Evolutionary conservation across 2,888 invertebrate genomes (phyloP).

Genomic region (Acanthosepion pharaonis): DNA sequence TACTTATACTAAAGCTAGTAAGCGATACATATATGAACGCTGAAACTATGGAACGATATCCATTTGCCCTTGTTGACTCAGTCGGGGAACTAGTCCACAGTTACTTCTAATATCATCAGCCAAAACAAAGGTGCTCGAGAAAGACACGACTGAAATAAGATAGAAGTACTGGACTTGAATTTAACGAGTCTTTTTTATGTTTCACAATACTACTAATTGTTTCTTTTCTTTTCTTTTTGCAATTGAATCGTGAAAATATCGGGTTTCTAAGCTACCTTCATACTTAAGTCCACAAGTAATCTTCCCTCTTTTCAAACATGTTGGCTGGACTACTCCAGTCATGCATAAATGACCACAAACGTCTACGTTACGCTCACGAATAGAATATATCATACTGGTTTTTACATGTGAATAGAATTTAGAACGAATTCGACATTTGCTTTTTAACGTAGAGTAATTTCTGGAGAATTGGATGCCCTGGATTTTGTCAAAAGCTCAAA

Average conservation of each 20-base stretch:
- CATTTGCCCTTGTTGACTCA: neutral
- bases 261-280: neutral
- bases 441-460: neutral
- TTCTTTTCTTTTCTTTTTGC: neutral
- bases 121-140: neutral
- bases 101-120: neutral
- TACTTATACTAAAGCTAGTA: neutral
- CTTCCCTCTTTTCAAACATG: neutral
- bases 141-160: neutral
- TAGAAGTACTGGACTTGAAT: neutral
- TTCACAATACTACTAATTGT: neutral
- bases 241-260: neutral
- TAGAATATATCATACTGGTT: neutral
- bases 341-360: neutral
- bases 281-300: neutral
- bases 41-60: neutral
- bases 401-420: neutral
- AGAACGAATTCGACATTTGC: neutral
- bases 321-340: neutral
- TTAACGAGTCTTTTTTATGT: neutral
- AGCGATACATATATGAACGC: neutral
- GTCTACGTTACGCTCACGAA: neutral
- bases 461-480: neutral
- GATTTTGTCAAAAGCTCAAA: neutral
- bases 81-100: neutral